Evolutionary conservation across 2,888 invertebrate species (phyloP), one percentile per base, ranked within the genome.

Genomic region (Stenolophus ochropezus): DNA sequence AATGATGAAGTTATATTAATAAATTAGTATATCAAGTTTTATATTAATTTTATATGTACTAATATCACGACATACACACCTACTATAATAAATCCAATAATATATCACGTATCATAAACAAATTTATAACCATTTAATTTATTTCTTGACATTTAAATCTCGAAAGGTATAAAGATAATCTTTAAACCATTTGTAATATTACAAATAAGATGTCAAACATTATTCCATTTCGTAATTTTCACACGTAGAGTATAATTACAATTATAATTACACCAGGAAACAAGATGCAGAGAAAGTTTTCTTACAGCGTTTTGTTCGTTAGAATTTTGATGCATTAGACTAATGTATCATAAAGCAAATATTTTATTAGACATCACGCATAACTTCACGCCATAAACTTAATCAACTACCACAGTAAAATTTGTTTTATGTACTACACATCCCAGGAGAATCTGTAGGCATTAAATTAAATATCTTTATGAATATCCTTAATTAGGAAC

Each of bases 201-300:
- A 42, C 11, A 42, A 42, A 42, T 42, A 42, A 42, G 33, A 42
- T 42, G 33, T 42, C 33, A 42, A 42, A 42, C 33, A 42, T 42
- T 42, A 42, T 42, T 42, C 11, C 0, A 11, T 42, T 42, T 42
- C 33, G 33, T 42, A 42, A 42, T 42, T 61, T 61, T 61, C 61
- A 61, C 61, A 61, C 23, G 61, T 21, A 23, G 47, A 42, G 47
- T 25, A 49, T 74, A 51, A 74, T 74, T 74, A 16, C 53, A 21
- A 53, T 25, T 74, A 74, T 74, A 74, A 74, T 74, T 74, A 74
- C 20, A 74, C 74, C 51, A 74, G 74, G 74, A 74, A 74, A 49
- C 49, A 2, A n/a, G 21, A 33, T 53, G 14, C 0, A 74, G 74
- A 25, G 74, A 74, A 74, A 74, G 74, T 74, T 74, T 49, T 2